Conservation (phyloP, 2,888 invertebrate species). For the Catocala nupta region DNA sequence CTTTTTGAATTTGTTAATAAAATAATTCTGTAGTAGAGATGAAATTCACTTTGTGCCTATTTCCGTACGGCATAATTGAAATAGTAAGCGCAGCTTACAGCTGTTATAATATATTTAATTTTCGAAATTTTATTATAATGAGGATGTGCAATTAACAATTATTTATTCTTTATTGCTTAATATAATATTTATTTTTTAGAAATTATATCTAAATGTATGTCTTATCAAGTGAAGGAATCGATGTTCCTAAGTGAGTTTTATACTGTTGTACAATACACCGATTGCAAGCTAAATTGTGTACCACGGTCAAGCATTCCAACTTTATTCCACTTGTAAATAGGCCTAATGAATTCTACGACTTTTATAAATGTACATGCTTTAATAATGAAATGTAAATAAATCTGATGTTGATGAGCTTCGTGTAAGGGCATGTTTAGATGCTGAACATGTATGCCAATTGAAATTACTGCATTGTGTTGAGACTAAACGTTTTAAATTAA, state of each 20-base stretch:
- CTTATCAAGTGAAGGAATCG: constrained; percentile 72
- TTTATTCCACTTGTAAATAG: constrained; percentile 87
- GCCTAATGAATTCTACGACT: constrained; percentile 82
- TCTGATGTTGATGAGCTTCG: constrained; percentile 75
- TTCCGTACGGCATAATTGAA: constrained; percentile 66
- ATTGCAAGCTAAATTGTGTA: constrained; percentile 75
- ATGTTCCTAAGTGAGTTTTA: constrained; percentile 81
- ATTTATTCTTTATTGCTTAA: constrained; percentile 84
- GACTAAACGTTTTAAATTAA: constrained; percentile 78
- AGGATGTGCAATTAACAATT: constrained; percentile 83
- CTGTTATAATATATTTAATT: constrained; percentile 73
- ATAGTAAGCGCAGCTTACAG: constrained; percentile 76
- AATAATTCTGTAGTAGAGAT: constrained; percentile 58
- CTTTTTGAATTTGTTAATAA: constrained; percentile 63
- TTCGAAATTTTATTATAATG: constrained; percentile 77
- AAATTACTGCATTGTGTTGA: constrained; percentile 73
- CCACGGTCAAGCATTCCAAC: constrained; percentile 84
- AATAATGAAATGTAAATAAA: constrained; percentile 82
- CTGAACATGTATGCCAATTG: constrained; percentile 74
- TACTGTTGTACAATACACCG: constrained; percentile 75
- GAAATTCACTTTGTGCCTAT: constrained; percentile 73
- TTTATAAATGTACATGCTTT: constrained; percentile 81
- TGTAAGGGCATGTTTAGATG: constrained; percentile 70
- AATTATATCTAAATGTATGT: constrained; percentile 75
- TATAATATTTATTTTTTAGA: constrained; percentile 85